Evolutionary conservation across 2,888 invertebrate species (phyloP), one percentile per base, ranked within the genome.

Genomic region (Eupelmus urozonus): DNA sequence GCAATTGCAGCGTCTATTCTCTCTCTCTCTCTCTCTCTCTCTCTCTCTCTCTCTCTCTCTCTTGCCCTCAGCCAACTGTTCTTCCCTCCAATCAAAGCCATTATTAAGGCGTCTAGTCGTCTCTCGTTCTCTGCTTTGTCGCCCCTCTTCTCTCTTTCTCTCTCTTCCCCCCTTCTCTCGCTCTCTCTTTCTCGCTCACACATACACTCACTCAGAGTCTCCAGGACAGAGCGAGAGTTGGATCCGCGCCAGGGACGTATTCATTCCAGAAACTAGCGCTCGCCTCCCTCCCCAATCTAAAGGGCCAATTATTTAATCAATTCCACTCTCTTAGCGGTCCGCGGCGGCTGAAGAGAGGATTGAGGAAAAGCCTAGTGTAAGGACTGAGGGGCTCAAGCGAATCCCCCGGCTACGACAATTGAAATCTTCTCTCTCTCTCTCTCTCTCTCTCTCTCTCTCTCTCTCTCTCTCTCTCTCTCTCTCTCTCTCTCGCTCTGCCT

Each of bases 221-320:
- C n/a, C 27, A 42, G 20, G 29, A 18, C 9, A 49, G 71, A 59
- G 34, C 45, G 18, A 57, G n/a, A 55, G 57, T 83, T 83, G 81
- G 83, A 82, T 63, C 66, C 34, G 20, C 67, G 84, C 80, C 80
- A 80, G 77, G 45, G 88, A 85, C 86, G 88, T 87, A 88, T 89
- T 89, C 88, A 88, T 89, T 88, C 87, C 85, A 84, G 87, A 87
- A 88, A 89, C 89, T 87, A 87, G 86, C 85, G 86, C 85, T n/a
- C n/a, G n/a, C n/a, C n/a, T n/a, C 34, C 34, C 34, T 9, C 9
- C 16, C 87, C 87, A 87, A 89, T 88, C 87, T 86, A 86, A 88
- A 87, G 87, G 87, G 86, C 89, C 89, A 89, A 89, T 89, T 89
- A 89, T 89, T 89, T 89, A 89, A 89, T 89, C 89, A 89, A 89